Percentiles rank a stretch among this genome's conserved stretches.
Evolutionary conservation across 2,888 invertebrate species (phyloP).

Genomic region (Tricholauxania praeusta): DNA sequence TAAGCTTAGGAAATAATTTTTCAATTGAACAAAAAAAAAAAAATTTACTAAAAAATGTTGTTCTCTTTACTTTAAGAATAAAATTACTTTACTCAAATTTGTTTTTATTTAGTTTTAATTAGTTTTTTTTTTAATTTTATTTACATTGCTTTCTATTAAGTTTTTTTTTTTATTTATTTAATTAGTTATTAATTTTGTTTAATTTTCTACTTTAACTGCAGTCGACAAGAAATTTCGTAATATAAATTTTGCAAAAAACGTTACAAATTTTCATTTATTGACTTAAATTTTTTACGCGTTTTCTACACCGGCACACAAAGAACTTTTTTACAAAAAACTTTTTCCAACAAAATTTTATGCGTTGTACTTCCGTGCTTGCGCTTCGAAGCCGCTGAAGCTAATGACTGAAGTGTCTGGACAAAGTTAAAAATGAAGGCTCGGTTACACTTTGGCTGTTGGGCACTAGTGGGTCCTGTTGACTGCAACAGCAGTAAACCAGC

Average conservation of each 20-base stretch:
- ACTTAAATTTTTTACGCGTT: constrained; percentile 26
- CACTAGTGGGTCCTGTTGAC: constrained; percentile 23
- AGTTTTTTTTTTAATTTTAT: no score
- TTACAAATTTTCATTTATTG: background rate
- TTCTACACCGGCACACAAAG: constrained; percentile 28
- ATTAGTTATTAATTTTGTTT: constrained; percentile 11
- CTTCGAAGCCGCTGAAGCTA: constrained; percentile 47
- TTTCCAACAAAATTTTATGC: constrained; percentile 14
- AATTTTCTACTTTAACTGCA: constrained; percentile 10
- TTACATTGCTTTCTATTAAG: background rate
- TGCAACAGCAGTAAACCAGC: constrained; percentile 15
- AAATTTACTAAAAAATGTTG: no score
- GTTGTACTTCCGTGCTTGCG: constrained; percentile 19
- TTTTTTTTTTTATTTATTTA: constrained; percentile 11
- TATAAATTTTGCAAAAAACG: background rate
- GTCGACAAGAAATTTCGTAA: background rate
- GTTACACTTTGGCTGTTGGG: constrained; percentile 25
- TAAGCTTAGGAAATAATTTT: background rate
- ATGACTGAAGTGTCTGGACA: constrained; percentile 48
- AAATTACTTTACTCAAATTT: background rate
- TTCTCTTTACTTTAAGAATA: no score
- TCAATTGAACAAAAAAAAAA: background rate
- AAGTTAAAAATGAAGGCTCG: constrained; percentile 52
- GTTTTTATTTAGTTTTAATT: no score
- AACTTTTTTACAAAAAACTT: background rate